phyloP scores from a whole-genome alignment of 2,797 vertebrate species.

The Spondyliosoma cantharus region DNA sequence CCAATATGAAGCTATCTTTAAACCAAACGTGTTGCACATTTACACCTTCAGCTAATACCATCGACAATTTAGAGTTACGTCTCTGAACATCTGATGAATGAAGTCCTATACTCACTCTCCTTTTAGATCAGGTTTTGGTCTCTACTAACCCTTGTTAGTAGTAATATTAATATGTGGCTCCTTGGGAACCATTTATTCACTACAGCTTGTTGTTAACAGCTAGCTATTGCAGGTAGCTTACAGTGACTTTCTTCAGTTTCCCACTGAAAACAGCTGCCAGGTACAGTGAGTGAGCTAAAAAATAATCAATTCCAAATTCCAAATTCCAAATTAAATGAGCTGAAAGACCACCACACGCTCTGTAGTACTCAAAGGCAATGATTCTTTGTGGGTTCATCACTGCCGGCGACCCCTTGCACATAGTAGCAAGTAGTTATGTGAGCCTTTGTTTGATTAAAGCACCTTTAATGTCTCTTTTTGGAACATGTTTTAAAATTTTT shows the following conservation, averaged over 20 bases:
- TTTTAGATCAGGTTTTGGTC: background rate
- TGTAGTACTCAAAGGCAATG: background rate
- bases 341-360: background rate
- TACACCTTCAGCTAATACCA: background rate
- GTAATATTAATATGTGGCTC: background rate
- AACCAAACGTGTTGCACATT: background rate
- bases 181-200: background rate
- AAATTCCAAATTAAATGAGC: background rate
- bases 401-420: background rate
- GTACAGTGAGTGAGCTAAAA: background rate
- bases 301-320: too few species aligned
- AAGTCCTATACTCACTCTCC: background rate
- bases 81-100: background rate
- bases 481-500: background rate
- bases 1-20: background rate
- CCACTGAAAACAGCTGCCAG: background rate
- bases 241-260: background rate
- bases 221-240: background rate
- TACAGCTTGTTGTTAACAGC: background rate
- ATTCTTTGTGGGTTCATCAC: background rate
- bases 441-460: background rate
- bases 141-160: too few species aligned
- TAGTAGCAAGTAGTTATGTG: too few species aligned
- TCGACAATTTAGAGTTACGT: background rate
- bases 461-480: background rate